Conservation (phyloP, 2,888 invertebrate species). For the Abrostola tripartita region DNA sequence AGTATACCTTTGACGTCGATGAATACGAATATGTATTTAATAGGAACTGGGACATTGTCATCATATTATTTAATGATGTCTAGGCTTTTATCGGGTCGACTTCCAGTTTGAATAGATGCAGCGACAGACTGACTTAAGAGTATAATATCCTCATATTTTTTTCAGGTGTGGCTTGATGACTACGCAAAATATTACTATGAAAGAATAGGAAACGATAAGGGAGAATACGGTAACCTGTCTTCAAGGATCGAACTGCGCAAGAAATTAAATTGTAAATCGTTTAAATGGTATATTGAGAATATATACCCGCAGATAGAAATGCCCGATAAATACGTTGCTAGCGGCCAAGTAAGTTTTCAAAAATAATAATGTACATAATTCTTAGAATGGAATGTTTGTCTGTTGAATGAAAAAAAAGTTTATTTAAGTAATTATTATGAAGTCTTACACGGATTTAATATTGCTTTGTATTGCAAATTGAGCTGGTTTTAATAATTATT, state of each 20-base stretch:
- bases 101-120: background rate
- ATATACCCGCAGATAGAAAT: conserved; percentile 98
- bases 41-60: too few relatives aligned
- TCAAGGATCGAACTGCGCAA: conserved; percentile 93
- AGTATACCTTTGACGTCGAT: too few relatives aligned
- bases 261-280: conserved; percentile 95
- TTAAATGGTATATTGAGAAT: conserved; percentile 98
- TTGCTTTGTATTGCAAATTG: too few relatives aligned
- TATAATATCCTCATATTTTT: too few relatives aligned
- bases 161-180: conserved; percentile 96
- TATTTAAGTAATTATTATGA: too few relatives aligned
- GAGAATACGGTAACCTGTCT: conserved; percentile 96
- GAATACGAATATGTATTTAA: too few relatives aligned
- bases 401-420: too few relatives aligned
- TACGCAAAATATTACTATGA: conserved; percentile 99
- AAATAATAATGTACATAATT: background rate
- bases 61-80: background rate
- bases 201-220: conserved; percentile 96
- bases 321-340: conserved; percentile 97
- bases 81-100: background rate
- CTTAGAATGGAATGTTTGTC: too few relatives aligned
- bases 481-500: too few relatives aligned
- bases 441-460: too few relatives aligned
- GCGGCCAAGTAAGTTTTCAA: conserved; percentile 94
- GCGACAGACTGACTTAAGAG: too few relatives aligned